Evolutionary conservation across 2,888 invertebrate species (phyloP).

Genomic region (Lobophora halterata): DNA sequence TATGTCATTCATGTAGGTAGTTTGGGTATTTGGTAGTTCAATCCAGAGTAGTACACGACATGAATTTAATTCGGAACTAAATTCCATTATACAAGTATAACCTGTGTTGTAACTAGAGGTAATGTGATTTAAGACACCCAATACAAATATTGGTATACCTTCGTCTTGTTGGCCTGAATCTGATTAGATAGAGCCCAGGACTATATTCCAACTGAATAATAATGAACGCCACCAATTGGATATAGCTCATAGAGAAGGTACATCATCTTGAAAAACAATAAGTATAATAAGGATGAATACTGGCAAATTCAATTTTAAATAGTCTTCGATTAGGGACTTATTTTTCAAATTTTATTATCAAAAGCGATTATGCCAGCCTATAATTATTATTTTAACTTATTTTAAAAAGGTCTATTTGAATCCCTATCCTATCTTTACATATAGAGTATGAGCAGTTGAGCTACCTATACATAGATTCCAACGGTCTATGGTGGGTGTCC

Average conservation of each 20-base stretch:
- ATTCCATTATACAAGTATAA: constrained; percentile 69
- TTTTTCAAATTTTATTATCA: too few species aligned
- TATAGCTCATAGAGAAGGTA: constrained; percentile 31
- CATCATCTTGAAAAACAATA: too few species aligned
- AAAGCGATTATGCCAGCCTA: too few species aligned
- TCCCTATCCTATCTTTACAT: too few species aligned
- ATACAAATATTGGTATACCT: constrained; percentile 74
- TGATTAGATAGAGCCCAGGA: constrained; percentile 65
- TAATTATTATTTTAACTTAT: too few species aligned
- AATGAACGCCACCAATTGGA: constrained; percentile 44
- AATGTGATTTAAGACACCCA: constrained; percentile 75
- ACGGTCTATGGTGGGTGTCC: too few species aligned
- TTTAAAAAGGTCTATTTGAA: too few species aligned
- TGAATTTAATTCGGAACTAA: constrained; percentile 71
- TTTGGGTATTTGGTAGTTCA: constrained; percentile 20
- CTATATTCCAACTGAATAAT: constrained; percentile 59
- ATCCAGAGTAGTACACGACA: constrained; percentile 55
- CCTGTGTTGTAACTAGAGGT: constrained; percentile 67
- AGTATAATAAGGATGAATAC: too few species aligned
- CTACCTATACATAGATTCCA: too few species aligned
- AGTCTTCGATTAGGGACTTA: too few species aligned
- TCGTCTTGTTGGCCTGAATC: constrained; percentile 60
- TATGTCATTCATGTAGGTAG: constrained; percentile 17
- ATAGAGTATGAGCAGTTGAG: too few species aligned
- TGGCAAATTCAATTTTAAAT: too few species aligned